phyloP scores from a whole-genome alignment of 2,888 invertebrate species.

The Dicyrtomina minuta region DNA sequence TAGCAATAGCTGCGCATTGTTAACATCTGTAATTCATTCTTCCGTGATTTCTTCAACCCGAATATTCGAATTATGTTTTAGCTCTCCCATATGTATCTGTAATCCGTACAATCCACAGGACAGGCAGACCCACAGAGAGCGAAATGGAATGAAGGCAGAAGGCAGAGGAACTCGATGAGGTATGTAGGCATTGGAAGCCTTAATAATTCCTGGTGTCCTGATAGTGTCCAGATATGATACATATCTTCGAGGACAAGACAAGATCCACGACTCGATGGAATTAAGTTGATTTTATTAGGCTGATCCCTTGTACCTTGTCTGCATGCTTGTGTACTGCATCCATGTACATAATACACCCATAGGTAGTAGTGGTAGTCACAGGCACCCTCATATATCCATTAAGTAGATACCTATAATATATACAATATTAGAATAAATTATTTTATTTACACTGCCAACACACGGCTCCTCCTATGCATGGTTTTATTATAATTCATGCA shows the following conservation, averaged over 20 bases:
- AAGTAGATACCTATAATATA: no score
- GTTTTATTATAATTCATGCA: no score
- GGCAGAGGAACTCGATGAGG: not conserved
- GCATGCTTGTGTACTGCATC: not conserved
- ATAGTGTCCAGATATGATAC: conserved; percentile 40
- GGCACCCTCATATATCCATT: not conserved
- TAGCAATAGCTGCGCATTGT: no score
- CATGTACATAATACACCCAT: not conserved
- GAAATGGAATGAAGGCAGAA: not conserved
- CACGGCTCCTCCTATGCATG: no score
- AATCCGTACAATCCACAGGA: not conserved
- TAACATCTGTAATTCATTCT: no score
- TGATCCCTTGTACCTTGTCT: not conserved
- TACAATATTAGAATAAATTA: no score
- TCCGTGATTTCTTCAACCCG: not conserved
- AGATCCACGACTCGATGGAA: conserved; percentile 37
- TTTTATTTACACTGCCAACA: no score
- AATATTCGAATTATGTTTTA: not conserved
- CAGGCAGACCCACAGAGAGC: not conserved
- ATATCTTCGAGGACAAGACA: conserved; percentile 29
- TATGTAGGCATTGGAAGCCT: not conserved
- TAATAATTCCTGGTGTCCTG: conserved; percentile 26
- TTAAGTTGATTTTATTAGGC: conserved; percentile 28
- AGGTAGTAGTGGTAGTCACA: not conserved
- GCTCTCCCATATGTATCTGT: no score